phyloP scores from a whole-genome alignment of 2,888 invertebrate species.

The Pinctada fucata region DNA sequence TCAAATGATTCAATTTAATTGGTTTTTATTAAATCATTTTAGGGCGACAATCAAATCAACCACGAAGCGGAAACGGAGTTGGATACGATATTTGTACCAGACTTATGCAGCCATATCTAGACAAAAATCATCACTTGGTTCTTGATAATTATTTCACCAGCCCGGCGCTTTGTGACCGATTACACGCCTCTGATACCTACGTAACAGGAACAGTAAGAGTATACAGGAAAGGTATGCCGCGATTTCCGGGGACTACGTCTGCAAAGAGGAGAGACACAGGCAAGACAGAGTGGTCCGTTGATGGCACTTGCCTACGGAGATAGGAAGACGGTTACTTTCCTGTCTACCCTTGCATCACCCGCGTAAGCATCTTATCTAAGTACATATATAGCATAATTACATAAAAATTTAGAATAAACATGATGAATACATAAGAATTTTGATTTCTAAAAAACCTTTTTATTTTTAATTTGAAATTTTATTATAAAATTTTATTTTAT shows the following conservation, averaged over 20 bases:
- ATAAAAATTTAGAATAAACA: no score
- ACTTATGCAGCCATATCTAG: no score
- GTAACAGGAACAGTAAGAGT: background rate
- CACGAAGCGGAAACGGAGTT: no score
- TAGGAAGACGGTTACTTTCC: background rate
- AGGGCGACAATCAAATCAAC: no score
- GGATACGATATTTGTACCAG: no score
- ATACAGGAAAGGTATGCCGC: constrained; percentile 10
- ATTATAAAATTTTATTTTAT: no score
- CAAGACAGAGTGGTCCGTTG: background rate
- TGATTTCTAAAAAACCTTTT: no score
- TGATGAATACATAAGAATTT: no score
- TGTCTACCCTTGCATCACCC: background rate
- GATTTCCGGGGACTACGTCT: background rate
- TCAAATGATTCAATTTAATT: no score
- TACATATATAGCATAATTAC: no score
- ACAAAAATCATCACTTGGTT: constrained; percentile 6
- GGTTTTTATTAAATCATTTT: no score
- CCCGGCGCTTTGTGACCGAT: background rate
- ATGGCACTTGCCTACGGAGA: background rate
- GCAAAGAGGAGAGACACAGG: background rate
- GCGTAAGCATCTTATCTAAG: background rate
- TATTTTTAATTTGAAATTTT: no score
- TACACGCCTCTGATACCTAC: constrained; percentile 6
- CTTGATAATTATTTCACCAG: constrained; percentile 8